Evolutionary conservation across 2,888 invertebrate genomes (phyloP).

Genomic region (Drosophila mayaguana): DNA sequence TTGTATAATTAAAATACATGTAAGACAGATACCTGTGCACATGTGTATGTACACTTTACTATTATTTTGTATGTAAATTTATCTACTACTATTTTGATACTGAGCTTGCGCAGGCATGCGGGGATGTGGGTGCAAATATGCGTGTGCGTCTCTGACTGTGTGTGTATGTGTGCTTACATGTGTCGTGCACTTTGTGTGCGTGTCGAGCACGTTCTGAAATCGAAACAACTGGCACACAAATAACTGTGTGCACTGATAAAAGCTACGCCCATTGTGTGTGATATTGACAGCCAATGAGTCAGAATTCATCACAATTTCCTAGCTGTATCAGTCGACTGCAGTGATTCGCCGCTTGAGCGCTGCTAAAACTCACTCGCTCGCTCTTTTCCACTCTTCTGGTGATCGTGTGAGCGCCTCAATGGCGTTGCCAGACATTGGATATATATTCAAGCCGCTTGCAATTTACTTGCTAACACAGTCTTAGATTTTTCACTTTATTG

Average conservation of each 20-base stretch:
- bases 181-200: constrained; percentile 15
- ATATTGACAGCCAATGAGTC: constrained; percentile 54
- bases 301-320: constrained; percentile 24
- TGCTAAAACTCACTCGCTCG: not conserved
- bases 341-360: constrained; percentile 12
- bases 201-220: constrained; percentile 54
- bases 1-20: constrained; percentile 50
- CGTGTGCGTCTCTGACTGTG: constrained; percentile 7
- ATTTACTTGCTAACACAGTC: constrained; percentile 1
- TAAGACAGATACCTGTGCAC: constrained; percentile 1
- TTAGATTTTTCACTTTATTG: constrained; percentile 3
- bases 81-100: constrained; percentile 58
- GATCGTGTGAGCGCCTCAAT: constrained; percentile 18
- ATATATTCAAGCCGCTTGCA: constrained; percentile 3
- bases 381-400: not conserved
- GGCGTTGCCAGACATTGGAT: constrained; percentile 37
- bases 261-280: constrained; percentile 50
- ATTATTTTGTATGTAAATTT: constrained; percentile 49
- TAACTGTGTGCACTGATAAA: constrained; percentile 40
- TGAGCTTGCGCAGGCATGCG: constrained; percentile 64
- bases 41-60: constrained; percentile 47
- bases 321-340: constrained; percentile 27
- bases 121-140: not conserved
- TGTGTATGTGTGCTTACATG: constrained; percentile 17
- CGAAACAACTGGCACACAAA: constrained; percentile 30